A percentile compares a stretch with the other conserved stretches of the same genome.
Conservation (phyloP, 2,888 invertebrate genomes). For the Drosophila kuntzei region DNA sequence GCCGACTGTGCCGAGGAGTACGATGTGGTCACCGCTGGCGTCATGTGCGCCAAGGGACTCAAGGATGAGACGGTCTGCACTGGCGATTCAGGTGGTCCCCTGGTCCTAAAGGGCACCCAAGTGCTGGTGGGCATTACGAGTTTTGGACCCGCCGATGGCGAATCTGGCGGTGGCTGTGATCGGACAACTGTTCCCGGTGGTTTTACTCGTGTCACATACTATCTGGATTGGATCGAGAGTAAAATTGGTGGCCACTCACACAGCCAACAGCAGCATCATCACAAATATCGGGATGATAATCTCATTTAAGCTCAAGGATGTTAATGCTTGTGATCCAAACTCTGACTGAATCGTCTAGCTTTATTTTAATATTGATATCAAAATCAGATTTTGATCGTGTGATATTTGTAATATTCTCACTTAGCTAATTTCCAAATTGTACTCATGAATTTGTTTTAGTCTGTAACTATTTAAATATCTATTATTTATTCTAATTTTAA, state of each 20-base stretch:
- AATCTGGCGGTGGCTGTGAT: slow-evolving; percentile 79
- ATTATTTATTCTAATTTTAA: slow-evolving; percentile 77
- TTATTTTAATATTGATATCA: slow-evolving; percentile 43
- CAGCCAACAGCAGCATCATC: slow-evolving; percentile 24
- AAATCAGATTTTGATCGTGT: slow-evolving; percentile 61
- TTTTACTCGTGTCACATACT: slow-evolving; percentile 83
- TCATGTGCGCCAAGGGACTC: slow-evolving; percentile 84
- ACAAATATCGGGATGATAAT: slow-evolving; percentile 65
- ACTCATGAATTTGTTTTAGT: slow-evolving; percentile 60
- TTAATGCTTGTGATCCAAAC: slow-evolving; percentile 30
- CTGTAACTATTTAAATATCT: slow-evolving; percentile 60
- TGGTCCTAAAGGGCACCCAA: slow-evolving; percentile 80
- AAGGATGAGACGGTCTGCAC: slow-evolving; percentile 83
- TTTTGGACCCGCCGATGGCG: slow-evolving; percentile 83
- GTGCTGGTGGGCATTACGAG: slow-evolving; percentile 84
- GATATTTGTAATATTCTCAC: slow-evolving; percentile 65
- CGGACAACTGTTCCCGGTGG: slow-evolving; percentile 82
- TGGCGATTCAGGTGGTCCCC: slow-evolving; percentile 85
- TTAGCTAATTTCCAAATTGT: slow-evolving; percentile 56
- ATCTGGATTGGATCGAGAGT: slow-evolving; percentile 83
- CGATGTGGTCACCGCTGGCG: slow-evolving; percentile 81
- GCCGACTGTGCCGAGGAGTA: slow-evolving; percentile 80
- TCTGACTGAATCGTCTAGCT: slow-evolving; percentile 70
- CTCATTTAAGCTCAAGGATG: slow-evolving; percentile 41
- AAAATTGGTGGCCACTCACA: slow-evolving; percentile 74